Evolutionary conservation across 37 sponge, comb jelly and placozoan genomes (phyloP).

Genomic region (Geodia barretti): DNA sequence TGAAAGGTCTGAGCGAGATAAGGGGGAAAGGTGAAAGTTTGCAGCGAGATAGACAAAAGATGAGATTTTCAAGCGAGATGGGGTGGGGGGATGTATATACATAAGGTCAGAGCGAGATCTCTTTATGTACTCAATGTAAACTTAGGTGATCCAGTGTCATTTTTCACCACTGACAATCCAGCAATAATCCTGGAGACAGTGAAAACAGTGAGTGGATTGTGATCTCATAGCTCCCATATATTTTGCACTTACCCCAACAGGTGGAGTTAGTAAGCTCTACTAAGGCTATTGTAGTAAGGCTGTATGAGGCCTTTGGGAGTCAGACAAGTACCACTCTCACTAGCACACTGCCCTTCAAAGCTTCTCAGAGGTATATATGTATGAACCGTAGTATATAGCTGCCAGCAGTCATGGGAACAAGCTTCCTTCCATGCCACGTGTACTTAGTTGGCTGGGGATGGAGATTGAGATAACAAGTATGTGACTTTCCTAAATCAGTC

Average conservation of each 20-base stretch:
- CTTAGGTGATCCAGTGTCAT: not conserved
- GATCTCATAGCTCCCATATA: not conserved
- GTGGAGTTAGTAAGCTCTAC: not conserved
- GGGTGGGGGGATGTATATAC: too few relatives aligned
- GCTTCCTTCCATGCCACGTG: too few relatives aligned
- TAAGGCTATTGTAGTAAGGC: not conserved
- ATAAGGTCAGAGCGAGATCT: too few relatives aligned
- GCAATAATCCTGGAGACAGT: constrained; percentile 41
- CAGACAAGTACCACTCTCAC: not conserved
- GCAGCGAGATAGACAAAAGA: too few relatives aligned
- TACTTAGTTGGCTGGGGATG: too few relatives aligned
- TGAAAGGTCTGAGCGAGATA: too few relatives aligned
- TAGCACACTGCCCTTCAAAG: not conserved
- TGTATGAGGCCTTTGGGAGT: not conserved
- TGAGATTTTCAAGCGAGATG: too few relatives aligned
- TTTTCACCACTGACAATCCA: constrained; percentile 10
- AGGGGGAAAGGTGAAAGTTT: too few relatives aligned
- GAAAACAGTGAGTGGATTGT: constrained; percentile 8
- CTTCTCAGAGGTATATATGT: not conserved
- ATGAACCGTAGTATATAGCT: not conserved
- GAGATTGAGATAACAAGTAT: too few relatives aligned
- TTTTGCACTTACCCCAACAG: not conserved
- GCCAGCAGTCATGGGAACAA: not conserved
- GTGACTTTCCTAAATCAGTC: too few relatives aligned
- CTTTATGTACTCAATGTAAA: not conserved